Base-by-base conservation (phyloP, 2,113 vertebrate species). In the Colaptes auratus region DNA sequence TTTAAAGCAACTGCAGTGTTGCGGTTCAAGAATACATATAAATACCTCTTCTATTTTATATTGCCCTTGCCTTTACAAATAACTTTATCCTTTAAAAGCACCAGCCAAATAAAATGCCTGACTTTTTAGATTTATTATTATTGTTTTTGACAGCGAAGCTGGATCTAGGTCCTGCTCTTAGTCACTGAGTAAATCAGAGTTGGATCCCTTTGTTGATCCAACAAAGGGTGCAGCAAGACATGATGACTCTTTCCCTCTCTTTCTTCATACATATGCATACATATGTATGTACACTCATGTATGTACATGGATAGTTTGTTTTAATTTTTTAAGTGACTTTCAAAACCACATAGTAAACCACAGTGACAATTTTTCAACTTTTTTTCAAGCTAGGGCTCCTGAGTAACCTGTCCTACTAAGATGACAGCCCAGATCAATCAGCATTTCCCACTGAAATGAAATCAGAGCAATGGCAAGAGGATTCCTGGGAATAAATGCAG, bases 1-100 rank as follows among this genome's bases (percentile, higher is more conserved):
- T 86, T 63, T 83, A 93, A 95, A 95, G 50, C 61, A 80, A 52
- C 15, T 65, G 24, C 35, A 85, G 33, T 72, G 52, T 31, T 86
- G 70, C 76, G 78, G 48, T 95, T 96, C 71, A 15, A 86, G 24
- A 83, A 60, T 15, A 35, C 28, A 44, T 35, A 70, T 6, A 91
- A 92, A 79, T 75, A 85, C 23, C 36, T 94, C 13, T 78, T 86
- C 44, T 75, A 52, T 46, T 50, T 55, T 58, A 42, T 64, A 80
- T 18, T 69, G 28, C n/a, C 15, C 52, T 33, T 87, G 27, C 23
- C 55, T 74, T 88, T 77, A 52, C 27, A 69, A 79, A 90, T 55
- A 60, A 5, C 28, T 15, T n/a, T 55, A 20, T 5, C 8, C 10
- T 89, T 76, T 86, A 77, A 92, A 84, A 81, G 24, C 24, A 59